Percentiles rank a stretch among this genome's conserved stretches.
phyloP scores from a whole-genome alignment of 2,888 invertebrate genomes.

The Incurvaria masculella region DNA sequence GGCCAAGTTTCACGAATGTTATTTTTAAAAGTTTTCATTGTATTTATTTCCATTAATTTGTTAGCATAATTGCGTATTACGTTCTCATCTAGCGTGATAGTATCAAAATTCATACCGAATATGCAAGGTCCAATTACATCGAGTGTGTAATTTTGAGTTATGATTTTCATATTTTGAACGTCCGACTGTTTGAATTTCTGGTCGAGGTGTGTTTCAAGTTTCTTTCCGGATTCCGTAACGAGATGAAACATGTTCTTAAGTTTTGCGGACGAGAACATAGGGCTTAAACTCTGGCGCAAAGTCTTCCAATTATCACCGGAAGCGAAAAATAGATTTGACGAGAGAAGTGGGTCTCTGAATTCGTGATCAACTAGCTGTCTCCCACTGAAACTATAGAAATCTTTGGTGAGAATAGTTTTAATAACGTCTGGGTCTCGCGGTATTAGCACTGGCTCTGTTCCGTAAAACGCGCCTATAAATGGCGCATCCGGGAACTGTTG shows the following conservation, averaged over 20 bases:
- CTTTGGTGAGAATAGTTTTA: conserved; percentile 17
- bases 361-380: conserved; percentile 15
- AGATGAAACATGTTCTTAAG: conserved; percentile 20
- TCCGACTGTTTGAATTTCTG: conserved; percentile 9
- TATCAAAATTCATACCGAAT: conserved; percentile 11
- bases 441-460: conserved; percentile 18
- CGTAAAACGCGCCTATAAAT: conserved; percentile 17
- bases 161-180: conserved; percentile 10
- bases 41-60: neutral
- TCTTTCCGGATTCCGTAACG: conserved; percentile 16
- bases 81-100: conserved; percentile 9
- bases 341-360: too few relatives aligned
- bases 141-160: conserved; percentile 12
- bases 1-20: conserved; percentile 10
- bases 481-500: conserved; percentile 15
- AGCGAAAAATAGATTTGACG: conserved; percentile 11
- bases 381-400: conserved; percentile 19
- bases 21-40: neutral
- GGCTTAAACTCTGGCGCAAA: conserved; percentile 17
- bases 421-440: conserved; percentile 17
- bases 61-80: neutral
- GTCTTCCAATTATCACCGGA: conserved; percentile 18
- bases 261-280: conserved; percentile 16
- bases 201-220: conserved; percentile 13
- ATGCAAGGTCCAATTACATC: conserved; percentile 12